Conservation (phyloP, 1,140 invertebrate genomes). For the Samia ricini region DNA sequence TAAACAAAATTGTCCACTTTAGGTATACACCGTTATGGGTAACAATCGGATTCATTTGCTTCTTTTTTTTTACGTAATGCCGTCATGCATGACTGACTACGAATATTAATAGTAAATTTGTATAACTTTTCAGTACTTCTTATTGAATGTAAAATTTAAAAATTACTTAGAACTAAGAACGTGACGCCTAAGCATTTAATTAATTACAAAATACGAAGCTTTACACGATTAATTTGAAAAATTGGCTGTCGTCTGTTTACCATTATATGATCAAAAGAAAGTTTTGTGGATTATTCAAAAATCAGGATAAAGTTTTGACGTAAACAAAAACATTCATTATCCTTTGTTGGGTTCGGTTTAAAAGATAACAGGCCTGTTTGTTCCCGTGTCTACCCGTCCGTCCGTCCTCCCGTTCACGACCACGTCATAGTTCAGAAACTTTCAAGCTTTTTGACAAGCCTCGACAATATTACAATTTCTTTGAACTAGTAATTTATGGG, state of each 20-base stretch:
- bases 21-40: background rate
- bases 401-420: background rate
- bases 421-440: constrained; percentile 2
- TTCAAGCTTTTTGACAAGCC: constrained; percentile 1
- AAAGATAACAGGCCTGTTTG: background rate
- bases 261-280: background rate
- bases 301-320: background rate
- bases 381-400: background rate
- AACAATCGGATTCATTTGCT: background rate
- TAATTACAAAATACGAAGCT: no score
- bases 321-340: constrained; percentile 7
- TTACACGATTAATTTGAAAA: no score
- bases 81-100: background rate
- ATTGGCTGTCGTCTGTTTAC: no score
- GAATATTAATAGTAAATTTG: constrained; percentile 3
- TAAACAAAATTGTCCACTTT: background rate
- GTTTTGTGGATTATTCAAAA: background rate
- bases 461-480: background rate
- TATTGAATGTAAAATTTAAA: no score
- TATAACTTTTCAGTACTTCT: background rate
- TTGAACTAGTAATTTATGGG: background rate
- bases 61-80: background rate
- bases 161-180: no score
- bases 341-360: constrained; percentile 4
- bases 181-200: no score